Conservation (phyloP, 1,140 invertebrate genomes). For the Lasaia peninsularis region DNA sequence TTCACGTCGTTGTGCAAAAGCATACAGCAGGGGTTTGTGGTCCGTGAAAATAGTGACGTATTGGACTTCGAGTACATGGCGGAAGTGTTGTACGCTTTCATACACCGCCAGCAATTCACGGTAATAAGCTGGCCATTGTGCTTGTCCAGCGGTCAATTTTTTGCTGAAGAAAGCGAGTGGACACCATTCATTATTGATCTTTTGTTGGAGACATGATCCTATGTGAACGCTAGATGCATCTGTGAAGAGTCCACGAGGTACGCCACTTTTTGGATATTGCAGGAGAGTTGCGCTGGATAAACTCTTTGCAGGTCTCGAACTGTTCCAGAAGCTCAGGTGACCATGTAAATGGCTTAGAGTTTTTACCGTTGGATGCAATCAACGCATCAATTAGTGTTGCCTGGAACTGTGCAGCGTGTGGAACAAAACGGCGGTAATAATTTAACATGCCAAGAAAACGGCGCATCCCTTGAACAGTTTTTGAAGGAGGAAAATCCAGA, state of each 20-base stretch:
- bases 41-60: conserved; percentile 57
- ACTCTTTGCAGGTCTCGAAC: conserved; percentile 11
- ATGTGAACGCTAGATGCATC: conserved; percentile 58
- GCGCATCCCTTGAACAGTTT: conserved; percentile 14
- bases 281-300: conserved; percentile 1
- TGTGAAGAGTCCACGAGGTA: conserved; percentile 26
- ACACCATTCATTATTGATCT: neutral
- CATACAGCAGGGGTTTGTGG: conserved; percentile 58
- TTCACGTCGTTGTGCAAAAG: conserved; percentile 36
- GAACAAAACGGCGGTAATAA: conserved; percentile 13
- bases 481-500: conserved; percentile 10
- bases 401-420: conserved; percentile 10
- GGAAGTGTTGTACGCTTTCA: conserved; percentile 57
- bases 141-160: conserved; percentile 40
- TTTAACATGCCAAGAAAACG: conserved; percentile 18
- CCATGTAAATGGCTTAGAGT: conserved; percentile 16
- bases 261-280: conserved; percentile 3
- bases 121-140: conserved; percentile 38
- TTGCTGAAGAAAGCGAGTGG: conserved; percentile 26
- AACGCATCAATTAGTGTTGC: conserved; percentile 2
- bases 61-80: conserved; percentile 47
- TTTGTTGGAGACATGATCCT: conserved; percentile 48
- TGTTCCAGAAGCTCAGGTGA: neutral
- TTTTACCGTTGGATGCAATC: too few species aligned
- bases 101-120: conserved; percentile 71